phyloP scores from a whole-genome alignment of 2,888 invertebrate genomes.

The Ptychoptera contaminata region DNA sequence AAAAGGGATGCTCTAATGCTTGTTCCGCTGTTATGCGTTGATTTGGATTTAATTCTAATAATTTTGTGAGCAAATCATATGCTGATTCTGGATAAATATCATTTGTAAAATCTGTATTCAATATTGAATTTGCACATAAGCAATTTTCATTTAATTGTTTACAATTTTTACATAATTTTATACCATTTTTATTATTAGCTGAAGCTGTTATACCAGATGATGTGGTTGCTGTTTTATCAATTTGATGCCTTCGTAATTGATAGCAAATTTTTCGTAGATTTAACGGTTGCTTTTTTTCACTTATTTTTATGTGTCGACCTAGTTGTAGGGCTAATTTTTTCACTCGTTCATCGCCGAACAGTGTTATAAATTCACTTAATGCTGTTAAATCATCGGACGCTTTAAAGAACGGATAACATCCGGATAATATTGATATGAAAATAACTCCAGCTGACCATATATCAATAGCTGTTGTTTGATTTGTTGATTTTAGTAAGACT shows the following conservation, averaged over 20 bases:
- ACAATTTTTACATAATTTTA: slow-evolving; percentile 26
- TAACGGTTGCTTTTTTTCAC: slow-evolving; percentile 33
- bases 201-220: not conserved
- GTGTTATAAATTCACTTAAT: slow-evolving; percentile 63
- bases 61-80: slow-evolving; percentile 50
- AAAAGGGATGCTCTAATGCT: slow-evolving; percentile 63
- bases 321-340: slow-evolving; percentile 48
- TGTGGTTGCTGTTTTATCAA: not conserved
- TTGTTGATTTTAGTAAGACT: slow-evolving; percentile 60
- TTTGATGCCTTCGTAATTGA: slow-evolving; percentile 26
- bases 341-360: slow-evolving; percentile 59
- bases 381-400: slow-evolving; percentile 65
- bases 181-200: slow-evolving; percentile 13
- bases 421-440: slow-evolving; percentile 57
- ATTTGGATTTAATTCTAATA: slow-evolving; percentile 67
- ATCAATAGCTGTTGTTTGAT: slow-evolving; percentile 74
- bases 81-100: slow-evolving; percentile 50
- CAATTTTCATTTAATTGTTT: slow-evolving; percentile 28
- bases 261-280: slow-evolving; percentile 33
- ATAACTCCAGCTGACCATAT: slow-evolving; percentile 83
- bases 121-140: slow-evolving; percentile 24
- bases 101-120: slow-evolving; percentile 19
- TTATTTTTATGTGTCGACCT: slow-evolving; percentile 38
- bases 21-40: slow-evolving; percentile 54
- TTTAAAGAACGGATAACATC: slow-evolving; percentile 71